Evolutionary conservation across 1,140 invertebrate species (phyloP).

Genomic region (Hyphantria cunea): DNA sequence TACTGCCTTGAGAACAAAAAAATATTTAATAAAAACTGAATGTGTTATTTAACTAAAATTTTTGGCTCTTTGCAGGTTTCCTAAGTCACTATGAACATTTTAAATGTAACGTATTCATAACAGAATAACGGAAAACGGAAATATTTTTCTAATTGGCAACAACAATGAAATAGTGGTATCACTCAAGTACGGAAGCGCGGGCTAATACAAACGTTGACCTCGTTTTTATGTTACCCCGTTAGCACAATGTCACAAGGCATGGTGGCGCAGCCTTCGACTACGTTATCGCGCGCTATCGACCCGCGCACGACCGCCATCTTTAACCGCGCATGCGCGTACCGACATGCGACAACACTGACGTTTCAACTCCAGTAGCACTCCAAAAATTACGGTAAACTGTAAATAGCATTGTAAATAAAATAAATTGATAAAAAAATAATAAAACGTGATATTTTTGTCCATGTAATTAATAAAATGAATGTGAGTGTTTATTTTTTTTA

Average conservation of each 20-base stretch:
- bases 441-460: conserved; percentile 21
- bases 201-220: conserved; percentile 71
- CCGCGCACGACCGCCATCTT: conserved; percentile 51
- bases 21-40: no score
- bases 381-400: conserved; percentile 48
- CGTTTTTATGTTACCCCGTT: conserved; percentile 70
- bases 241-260: conserved; percentile 67
- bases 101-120: not conserved
- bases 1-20: no score
- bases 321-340: conserved; percentile 53
- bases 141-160: conserved; percentile 24
- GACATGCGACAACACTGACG: conserved; percentile 63
- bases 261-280: conserved; percentile 64
- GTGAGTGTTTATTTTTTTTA: conserved; percentile 16
- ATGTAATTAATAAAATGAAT: conserved; percentile 19
- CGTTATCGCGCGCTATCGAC: conserved; percentile 67
- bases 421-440: conserved; percentile 28
- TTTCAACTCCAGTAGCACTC: conserved; percentile 51
- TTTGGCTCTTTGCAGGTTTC: no score
- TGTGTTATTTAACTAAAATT: no score
- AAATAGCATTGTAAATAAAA: conserved; percentile 54
- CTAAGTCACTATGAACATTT: no score
- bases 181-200: conserved; percentile 54
- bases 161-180: conserved; percentile 41
- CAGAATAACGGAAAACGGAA: not conserved